Evolutionary conservation across 2,888 invertebrate species (phyloP).

Genomic region (Phyllotreta cruciferae): DNA sequence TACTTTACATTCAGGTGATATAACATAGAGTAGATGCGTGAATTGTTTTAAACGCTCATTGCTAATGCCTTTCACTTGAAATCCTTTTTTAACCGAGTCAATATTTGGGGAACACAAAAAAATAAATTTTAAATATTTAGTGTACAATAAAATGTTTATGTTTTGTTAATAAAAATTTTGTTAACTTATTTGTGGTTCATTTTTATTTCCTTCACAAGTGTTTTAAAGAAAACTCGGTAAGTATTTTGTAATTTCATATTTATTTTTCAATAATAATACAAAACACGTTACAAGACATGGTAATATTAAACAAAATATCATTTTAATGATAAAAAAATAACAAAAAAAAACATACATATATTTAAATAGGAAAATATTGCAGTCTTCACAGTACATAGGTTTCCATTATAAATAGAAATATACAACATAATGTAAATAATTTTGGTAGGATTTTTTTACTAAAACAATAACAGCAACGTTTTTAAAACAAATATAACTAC

Average conservation of each 20-base stretch:
- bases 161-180: slow-evolving; percentile 33
- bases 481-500: slow-evolving; percentile 5
- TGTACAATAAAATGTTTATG: slow-evolving; percentile 27
- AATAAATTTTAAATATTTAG: slow-evolving; percentile 24
- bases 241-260: slow-evolving; percentile 30
- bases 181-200: slow-evolving; percentile 12
- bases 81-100: slow-evolving; percentile 26
- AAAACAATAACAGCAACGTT: slow-evolving; percentile 8
- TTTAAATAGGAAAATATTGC: slow-evolving; percentile 44
- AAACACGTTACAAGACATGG: slow-evolving; percentile 41
- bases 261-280: slow-evolving; percentile 40
- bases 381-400: slow-evolving; percentile 42
- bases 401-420: slow-evolving; percentile 32
- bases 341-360: slow-evolving; percentile 43
- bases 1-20: slow-evolving; percentile 7
- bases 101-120: slow-evolving; percentile 29
- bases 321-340: slow-evolving; percentile 43
- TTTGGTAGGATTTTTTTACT: not conserved
- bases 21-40: slow-evolving; percentile 10
- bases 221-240: not conserved
- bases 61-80: not conserved
- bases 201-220: slow-evolving; percentile 1
- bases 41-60: no score
- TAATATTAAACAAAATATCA: slow-evolving; percentile 38
- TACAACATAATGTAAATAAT: slow-evolving; percentile 19